Percentiles rank a stretch among this genome's conserved stretches.
These are phyloP conservation scores for Clytia hemisphaerica DNA, from an alignment of 30 jellyfish, hydroid and myxozoan genomes.

Conservation along the genomic window DNA sequence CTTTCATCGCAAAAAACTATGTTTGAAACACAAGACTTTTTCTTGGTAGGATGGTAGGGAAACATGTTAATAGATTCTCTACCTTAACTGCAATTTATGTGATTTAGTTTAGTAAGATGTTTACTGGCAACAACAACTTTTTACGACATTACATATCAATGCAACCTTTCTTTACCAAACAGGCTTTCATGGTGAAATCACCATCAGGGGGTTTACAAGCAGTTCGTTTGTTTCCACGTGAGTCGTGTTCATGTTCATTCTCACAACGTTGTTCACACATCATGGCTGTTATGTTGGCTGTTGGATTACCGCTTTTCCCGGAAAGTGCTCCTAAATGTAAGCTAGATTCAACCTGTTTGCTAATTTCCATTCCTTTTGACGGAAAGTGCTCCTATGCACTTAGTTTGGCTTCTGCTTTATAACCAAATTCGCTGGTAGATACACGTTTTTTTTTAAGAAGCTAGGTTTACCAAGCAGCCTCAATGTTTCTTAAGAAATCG, in stretches of 20 bases:
- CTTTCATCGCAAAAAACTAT: no score
- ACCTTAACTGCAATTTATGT: neutral
- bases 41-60: no score
- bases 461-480: no score
- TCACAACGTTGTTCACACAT: constrained; percentile 80
- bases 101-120: neutral
- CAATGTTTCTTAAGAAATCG: no score
- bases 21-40: no score
- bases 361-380: no score
- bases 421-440: no score
- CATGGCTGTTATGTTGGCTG: constrained; percentile 80
- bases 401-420: no score
- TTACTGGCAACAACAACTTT: neutral
- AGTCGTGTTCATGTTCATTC: constrained; percentile 78
- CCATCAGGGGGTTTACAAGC: constrained; percentile 69
- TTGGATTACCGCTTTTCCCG: constrained; percentile 63
- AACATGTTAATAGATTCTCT: no score
- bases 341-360: no score
- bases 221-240: constrained; percentile 80
- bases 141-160: neutral
- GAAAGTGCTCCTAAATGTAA: constrained; percentile 14
- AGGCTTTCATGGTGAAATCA: constrained; percentile 43
- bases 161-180: neutral
- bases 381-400: no score
- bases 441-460: no score